A percentile compares a stretch with the other conserved stretches of the same genome.
Evolutionary conservation across 2,113 vertebrate species (phyloP).

Genomic region (Corydoras maculifer): DNA sequence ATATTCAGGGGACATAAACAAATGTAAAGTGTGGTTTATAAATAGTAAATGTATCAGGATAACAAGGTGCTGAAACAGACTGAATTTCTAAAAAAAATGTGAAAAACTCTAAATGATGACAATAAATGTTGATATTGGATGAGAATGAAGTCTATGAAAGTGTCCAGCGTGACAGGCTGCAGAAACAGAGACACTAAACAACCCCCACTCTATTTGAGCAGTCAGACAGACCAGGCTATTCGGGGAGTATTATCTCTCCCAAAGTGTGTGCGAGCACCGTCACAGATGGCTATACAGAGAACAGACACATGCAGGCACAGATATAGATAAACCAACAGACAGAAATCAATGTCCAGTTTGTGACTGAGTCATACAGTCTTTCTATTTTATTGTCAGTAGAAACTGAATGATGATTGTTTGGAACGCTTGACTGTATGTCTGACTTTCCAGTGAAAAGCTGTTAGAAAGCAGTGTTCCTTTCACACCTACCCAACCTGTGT

Average conservation of each 20-base stretch:
- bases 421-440: not conserved
- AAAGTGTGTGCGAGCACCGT: conserved; percentile 50
- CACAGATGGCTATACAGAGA: conserved; percentile 38
- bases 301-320: conserved; percentile 45
- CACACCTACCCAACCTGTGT: no score
- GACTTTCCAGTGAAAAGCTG: not conserved
- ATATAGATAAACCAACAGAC: conserved; percentile 40
- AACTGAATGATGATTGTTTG: conserved; percentile 15
- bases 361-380: conserved; percentile 33
- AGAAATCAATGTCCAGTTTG: conserved; percentile 40
- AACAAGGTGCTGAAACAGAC: not conserved
- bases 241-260: conserved; percentile 61
- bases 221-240: conserved; percentile 58
- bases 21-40: no score
- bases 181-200: conserved; percentile 49
- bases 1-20: no score
- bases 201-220: conserved; percentile 50
- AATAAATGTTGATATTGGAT: no score
- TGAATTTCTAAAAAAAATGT: conserved; percentile 1
- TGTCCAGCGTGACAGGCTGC: conserved; percentile 35
- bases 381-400: conserved; percentile 15
- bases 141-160: not conserved
- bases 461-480: no score
- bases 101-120: conserved; percentile 4
- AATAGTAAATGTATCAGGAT: no score